phyloP scores from a whole-genome alignment of 1,140 invertebrate genomes.

The Zaprionus inermis region DNA sequence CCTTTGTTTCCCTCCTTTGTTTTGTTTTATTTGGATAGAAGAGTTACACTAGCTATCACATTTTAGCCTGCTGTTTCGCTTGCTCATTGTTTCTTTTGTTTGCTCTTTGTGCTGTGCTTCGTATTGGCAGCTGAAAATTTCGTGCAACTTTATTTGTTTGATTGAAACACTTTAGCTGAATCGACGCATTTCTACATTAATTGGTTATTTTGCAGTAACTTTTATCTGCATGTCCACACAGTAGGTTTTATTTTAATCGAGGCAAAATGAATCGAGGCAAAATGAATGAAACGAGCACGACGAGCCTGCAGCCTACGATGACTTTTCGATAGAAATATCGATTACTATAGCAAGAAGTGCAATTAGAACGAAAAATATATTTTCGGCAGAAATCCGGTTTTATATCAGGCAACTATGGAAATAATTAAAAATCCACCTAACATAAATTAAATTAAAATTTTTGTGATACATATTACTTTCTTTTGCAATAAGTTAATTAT shows the following conservation, averaged over 20 bases:
- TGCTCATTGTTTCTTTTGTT: constrained; percentile 68
- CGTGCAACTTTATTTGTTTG: not conserved
- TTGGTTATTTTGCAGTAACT: not conserved
- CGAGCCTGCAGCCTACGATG: constrained; percentile 35
- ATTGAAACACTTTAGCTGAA: constrained; percentile 1
- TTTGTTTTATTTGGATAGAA: constrained; percentile 80
- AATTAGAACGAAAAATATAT: not conserved
- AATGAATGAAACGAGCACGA: constrained; percentile 33
- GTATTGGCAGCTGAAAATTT: constrained; percentile 63
- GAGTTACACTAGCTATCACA: constrained; percentile 55
- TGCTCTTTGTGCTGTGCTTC: constrained; percentile 58
- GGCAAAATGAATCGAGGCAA: constrained; percentile 20
- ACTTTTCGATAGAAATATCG: constrained; percentile 31
- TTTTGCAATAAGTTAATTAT: not conserved
- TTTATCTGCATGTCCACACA: constrained; percentile 4
- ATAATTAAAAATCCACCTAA: not conserved
- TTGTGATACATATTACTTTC: not conserved
- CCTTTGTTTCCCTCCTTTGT: constrained; percentile 81
- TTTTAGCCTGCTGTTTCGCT: constrained; percentile 46
- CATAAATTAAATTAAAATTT: no score
- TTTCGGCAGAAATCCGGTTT: not conserved
- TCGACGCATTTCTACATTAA: not conserved
- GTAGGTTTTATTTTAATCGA: constrained; percentile 11
- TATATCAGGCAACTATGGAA: not conserved
- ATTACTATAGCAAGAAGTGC: not conserved